Evolutionary conservation across 2,113 vertebrate genomes (phyloP).

Genomic region (Zingel zingel): DNA sequence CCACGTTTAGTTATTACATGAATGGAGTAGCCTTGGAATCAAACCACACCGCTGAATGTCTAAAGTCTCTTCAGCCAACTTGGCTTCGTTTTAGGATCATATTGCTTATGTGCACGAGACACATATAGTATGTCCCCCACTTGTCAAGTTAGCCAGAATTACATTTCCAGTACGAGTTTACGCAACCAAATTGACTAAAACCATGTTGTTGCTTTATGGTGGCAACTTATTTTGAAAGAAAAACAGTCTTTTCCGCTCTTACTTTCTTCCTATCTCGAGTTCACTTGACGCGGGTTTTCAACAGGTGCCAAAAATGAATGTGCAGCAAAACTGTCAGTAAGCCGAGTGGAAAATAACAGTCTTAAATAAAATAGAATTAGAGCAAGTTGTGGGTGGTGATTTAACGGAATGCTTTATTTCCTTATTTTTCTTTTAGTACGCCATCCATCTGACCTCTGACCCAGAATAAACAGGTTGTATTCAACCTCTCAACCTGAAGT

Average conservation of each 20-base stretch:
- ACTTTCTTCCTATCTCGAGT: neutral
- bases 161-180: neutral
- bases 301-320: constrained; percentile 40
- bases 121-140: neutral
- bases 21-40: neutral
- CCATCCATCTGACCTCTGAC: neutral
- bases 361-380: neutral
- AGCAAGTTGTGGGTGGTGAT: neutral
- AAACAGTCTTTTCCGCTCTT: neutral
- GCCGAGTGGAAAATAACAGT: neutral
- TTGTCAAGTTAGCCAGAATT: neutral
- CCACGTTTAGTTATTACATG: neutral
- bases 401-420: neutral
- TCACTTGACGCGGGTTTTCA: neutral
- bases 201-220: too few species aligned
- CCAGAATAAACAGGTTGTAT: neutral
- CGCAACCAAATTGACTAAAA: neutral
- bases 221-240: constrained; percentile 12
- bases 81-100: constrained; percentile 13
- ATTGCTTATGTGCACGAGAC: neutral
- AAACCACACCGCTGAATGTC: neutral
- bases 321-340: constrained; percentile 6
- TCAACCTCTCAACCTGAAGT: neutral
- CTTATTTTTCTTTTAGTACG: neutral
- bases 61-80: neutral